A percentile compares a stretch with the other conserved stretches of the same genome.
These are phyloP conservation scores for Actinia tenebrosa DNA, from an alignment of 64 coral and sea anemone species.

Conservation along the genomic window DNA sequence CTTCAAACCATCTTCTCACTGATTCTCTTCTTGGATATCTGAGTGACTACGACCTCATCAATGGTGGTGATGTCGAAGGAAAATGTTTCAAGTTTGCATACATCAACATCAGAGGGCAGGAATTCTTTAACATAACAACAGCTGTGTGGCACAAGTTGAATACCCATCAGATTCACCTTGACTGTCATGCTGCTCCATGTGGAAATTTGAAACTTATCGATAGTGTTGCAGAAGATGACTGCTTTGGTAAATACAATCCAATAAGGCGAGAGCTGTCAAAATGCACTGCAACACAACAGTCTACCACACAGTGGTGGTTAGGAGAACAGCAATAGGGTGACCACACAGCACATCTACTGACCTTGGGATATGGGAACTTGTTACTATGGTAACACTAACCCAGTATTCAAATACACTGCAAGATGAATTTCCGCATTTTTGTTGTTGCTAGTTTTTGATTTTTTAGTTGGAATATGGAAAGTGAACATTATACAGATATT, in stretches of 20 bases:
- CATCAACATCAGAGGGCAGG: background rate
- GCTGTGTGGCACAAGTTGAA: background rate
- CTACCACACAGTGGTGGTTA: too few relatives aligned
- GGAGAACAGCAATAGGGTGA: too few relatives aligned
- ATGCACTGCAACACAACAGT: too few relatives aligned
- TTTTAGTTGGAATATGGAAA: too few relatives aligned
- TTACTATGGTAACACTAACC: too few relatives aligned
- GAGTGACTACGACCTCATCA: background rate
- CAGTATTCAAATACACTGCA: too few relatives aligned
- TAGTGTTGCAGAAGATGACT: background rate
- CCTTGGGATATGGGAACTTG: too few relatives aligned
- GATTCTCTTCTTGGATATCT: constrained; percentile 3
- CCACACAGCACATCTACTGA: too few relatives aligned
- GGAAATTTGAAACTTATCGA: background rate
- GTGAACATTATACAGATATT: too few relatives aligned
- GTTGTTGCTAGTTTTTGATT: too few relatives aligned
- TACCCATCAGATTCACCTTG: background rate
- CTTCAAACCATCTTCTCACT: background rate
- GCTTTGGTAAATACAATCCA: background rate
- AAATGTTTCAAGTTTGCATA: background rate
- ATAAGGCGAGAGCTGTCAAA: too few relatives aligned
- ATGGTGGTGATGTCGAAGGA: background rate
- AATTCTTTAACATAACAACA: background rate
- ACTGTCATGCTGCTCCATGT: background rate
- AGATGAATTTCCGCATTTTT: too few relatives aligned